phyloP scores from a whole-genome alignment of 2,797 vertebrate genomes.

The Gephyroberyx darwinii region DNA sequence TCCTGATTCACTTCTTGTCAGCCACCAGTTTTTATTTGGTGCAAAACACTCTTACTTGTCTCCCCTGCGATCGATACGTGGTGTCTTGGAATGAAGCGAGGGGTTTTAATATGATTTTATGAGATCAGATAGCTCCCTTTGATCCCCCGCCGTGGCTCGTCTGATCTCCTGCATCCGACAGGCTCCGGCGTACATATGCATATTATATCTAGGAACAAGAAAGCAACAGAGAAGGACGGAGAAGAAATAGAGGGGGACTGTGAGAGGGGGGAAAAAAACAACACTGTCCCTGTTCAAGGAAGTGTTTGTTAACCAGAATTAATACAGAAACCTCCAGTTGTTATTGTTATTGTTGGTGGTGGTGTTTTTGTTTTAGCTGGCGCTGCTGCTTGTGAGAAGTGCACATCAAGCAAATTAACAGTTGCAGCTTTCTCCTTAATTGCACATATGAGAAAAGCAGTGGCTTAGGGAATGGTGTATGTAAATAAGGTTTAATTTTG shows the following conservation, averaged over 20 bases:
- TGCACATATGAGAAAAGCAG: conserved; percentile 76
- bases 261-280: conserved; percentile 54
- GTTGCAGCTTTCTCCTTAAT: conserved; percentile 79
- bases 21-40: conserved; percentile 57
- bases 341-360: conserved; percentile 69
- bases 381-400: conserved; percentile 70
- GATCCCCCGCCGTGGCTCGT: conserved; percentile 67
- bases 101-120: conserved; percentile 78
- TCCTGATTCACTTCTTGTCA: conserved; percentile 67
- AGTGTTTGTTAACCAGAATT: conserved; percentile 70
- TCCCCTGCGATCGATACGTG: conserved; percentile 73
- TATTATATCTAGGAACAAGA: conserved; percentile 66
- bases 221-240: conserved; percentile 28
- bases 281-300: conserved; percentile 67
- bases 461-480: conserved; percentile 70
- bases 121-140: conserved; percentile 80
- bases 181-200: conserved; percentile 63
- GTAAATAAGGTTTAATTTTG: conserved; percentile 74
- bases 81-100: conserved; percentile 67
- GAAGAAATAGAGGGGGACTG: conserved; percentile 7
- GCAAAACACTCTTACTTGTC: conserved; percentile 58
- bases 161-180: conserved; percentile 77
- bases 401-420: conserved; percentile 82
- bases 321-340: conserved; percentile 60
- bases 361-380: conserved; percentile 72